These are phyloP conservation scores for Crotalus horridus DNA, from an alignment of 2,113 vertebrate genomes.

Conservation along the genomic window DNA sequence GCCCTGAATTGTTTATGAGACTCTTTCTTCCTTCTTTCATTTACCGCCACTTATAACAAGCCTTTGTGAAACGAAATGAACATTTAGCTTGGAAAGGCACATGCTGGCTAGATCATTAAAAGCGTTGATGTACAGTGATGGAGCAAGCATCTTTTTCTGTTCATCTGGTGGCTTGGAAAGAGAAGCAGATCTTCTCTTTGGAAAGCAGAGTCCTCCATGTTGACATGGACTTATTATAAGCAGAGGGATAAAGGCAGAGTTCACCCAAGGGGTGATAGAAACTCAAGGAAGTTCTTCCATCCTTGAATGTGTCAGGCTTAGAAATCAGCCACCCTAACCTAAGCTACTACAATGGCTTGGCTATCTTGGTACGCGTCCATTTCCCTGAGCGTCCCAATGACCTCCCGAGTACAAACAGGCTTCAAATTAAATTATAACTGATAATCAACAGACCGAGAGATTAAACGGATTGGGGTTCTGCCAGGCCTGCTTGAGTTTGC, in stretches of 20 bases:
- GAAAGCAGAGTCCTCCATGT: conserved; percentile 52
- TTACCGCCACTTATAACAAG: conserved; percentile 43
- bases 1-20: conserved; percentile 40
- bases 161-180: conserved; percentile 61
- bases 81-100: conserved; percentile 45
- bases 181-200: conserved; percentile 5
- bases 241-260: neutral
- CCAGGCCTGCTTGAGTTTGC: conserved; percentile 58
- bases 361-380: neutral
- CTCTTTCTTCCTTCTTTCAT: neutral
- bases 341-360: neutral
- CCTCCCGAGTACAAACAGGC: conserved; percentile 50
- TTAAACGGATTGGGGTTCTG: conserved; percentile 59
- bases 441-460: conserved; percentile 60
- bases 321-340: neutral
- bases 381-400: conserved; percentile 36
- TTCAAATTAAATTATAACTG: conserved; percentile 67
- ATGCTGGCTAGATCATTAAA: conserved; percentile 50
- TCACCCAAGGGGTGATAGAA: neutral
- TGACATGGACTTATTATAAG: conserved; percentile 18
- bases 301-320: neutral
- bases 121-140: conserved; percentile 52
- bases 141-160: conserved; percentile 58
- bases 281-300: neutral
- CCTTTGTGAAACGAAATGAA: conserved; percentile 46